Base-by-base conservation (phyloP, 1,140 invertebrate genomes). In the Brachionus manjavacas region DNA sequence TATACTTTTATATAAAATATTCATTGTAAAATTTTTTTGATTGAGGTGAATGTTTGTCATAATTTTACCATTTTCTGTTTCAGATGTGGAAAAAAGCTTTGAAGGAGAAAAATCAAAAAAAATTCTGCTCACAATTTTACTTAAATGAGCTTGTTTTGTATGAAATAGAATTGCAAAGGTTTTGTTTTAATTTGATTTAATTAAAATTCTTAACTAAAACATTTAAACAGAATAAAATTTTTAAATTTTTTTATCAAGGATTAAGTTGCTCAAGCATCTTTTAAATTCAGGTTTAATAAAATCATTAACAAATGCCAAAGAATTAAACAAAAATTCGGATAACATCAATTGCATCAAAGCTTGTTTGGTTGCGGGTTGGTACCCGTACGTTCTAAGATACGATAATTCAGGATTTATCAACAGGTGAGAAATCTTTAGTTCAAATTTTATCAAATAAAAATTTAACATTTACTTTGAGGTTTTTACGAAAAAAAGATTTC, bases 341-440 rank as follows among this genome's bases (percentile, higher is more conserved):
- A 95, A 94, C 88, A 97, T 95, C 95, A 92, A 94, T 14, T 92
- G 96, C 12, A 93, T 98, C 0, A 98, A 97, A 89, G 95, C 95
- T 2, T 94, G 94, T 4, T 87, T 98, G 4, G 92, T 93, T 70
- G 93, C 93, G 31, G 95, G 95, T 3, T 90, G 94, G 31, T 97
- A 96, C 90, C 95, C 96, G 0, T 95, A 95, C 87, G 89, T 97
- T 28, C 94, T 94, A 55, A 90, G 93, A 52, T 90, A 93, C 8
- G 92, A 93, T 86, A 86, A 91, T 39, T 90, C 92, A 76, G 90
- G 91, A 80, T 86, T 93, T 3, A 89, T 91, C 85, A 92, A 92
- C n/a, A 91, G 92, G 92, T 92, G 88, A 89, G 91, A 68, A 74
- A 74, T 16, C 2, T 41, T 1, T 9, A 41, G 12, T 8, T 39